These are phyloP conservation scores for Microcebus tavaratra DNA, from an alignment of 2,113 vertebrate species.

Conservation along the genomic window DNA sequence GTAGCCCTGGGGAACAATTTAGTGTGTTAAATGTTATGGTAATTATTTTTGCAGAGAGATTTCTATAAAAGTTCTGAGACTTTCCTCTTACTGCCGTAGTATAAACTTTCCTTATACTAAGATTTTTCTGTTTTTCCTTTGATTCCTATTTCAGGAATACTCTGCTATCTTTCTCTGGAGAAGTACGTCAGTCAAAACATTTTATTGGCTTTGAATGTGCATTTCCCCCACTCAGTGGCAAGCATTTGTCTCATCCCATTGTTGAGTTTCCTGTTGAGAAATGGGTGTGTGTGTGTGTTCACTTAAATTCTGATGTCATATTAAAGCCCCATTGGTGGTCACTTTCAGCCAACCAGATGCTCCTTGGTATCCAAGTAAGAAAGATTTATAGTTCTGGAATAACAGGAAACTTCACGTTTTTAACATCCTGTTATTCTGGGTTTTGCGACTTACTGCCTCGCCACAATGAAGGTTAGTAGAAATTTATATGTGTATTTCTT, in stretches of 20 bases:
- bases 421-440: conserved; percentile 81
- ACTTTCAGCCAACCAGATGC: conserved; percentile 69
- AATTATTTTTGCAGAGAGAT: not conserved
- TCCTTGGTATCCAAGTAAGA: conserved; percentile 42
- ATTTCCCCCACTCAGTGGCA: not conserved
- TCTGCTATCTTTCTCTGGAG: not conserved
- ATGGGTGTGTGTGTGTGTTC: not conserved
- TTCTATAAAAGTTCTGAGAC: not conserved
- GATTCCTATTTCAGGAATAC: not conserved
- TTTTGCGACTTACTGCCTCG: conserved; percentile 52
- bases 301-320: not conserved
- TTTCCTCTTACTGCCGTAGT: not conserved
- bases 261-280: conserved; percentile 77
- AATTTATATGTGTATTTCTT: conserved; percentile 30
- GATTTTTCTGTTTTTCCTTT: not conserved
- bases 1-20: too few species aligned
- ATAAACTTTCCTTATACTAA: not conserved
- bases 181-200: not conserved
- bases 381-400: conserved; percentile 46
- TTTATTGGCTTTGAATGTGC: not conserved
- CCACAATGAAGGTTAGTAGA: conserved; percentile 87
- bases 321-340: conserved; percentile 14
- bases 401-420: conserved; percentile 80
- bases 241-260: conserved; percentile 66
- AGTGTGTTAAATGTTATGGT: not conserved